Base-by-base conservation (phyloP, 2,113 vertebrate species). In the Mirounga angustirostris region DNA sequence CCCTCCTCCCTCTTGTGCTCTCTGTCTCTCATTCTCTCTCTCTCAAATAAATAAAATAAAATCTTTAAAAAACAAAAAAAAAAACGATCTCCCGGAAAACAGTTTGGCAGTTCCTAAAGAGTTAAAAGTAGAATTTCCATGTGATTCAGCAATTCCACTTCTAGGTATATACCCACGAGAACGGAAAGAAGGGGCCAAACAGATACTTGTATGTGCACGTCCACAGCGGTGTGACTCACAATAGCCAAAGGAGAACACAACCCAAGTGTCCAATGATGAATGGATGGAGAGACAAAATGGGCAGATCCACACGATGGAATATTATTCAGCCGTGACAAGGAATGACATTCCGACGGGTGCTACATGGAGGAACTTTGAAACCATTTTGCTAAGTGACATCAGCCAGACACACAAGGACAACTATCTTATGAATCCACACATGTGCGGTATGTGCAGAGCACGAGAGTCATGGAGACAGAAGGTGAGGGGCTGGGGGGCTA, bases 401-500 rank as follows among this genome's bases (percentile, higher is more conserved):
- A n/a, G 21, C 15, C 26, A 46, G 24, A 80, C 36, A 43, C 16
- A 36, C 21, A 74, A 80, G 67, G 74, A 50, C n/a, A 56, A 58
- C 22, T 11, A 36, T 3, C 28, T 13, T 33, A 4, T 0, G 24
- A 82, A n/a, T 28, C 54, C 14, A 28, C 26, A 24, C 59, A 4
- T 0, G 4, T 3, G 10, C 6, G 21, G 61, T 21, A 2, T 2
- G 26, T 8, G 3, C 9, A 22, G 50, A 22, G 7, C 2, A 1
- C 6, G 22, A 1, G 7, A 28, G 2, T 30, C 28, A 43, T 0
- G 1, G 92, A 67, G 76, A 30, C 0, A 22, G 90, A 58, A 76
- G 88, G 43, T 7, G 18, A 5, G 30, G 61, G 33, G 7, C 43
- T 28, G 40, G 33, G 85, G 40, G 6, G 33, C 10, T 19, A 30